Base-by-base conservation (phyloP, 2,888 invertebrate genomes). In the Meandrusa payeni region DNA sequence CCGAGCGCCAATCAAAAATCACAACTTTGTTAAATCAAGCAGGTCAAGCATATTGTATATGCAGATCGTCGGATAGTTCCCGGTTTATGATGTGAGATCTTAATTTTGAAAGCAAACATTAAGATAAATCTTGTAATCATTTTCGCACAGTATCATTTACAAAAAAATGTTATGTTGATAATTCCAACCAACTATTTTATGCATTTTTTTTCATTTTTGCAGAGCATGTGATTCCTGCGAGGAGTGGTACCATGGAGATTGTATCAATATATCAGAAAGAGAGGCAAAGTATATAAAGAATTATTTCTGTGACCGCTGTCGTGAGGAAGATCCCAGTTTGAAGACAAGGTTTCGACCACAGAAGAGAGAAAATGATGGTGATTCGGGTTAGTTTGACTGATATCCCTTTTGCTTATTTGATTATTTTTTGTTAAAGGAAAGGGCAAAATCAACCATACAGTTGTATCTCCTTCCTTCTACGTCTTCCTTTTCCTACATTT, bases 201-300 rank as follows among this genome's bases (percentile, higher is more conserved):
- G n/a, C n/a, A n/a, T n/a, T n/a, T n/a, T n/a, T n/a, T n/a, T n/a
- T n/a, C n/a, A n/a, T n/a, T n/a, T 64, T 82, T 69, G 2, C 64
- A 96, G 96, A 74, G 97, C 96, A 22, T 99, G 99, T 80, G 99
- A 99, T 76, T 92, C 95, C 6, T 99, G 99, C 71, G 97, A 98
- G 74, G 98, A 98, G 78, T 99, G 99, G 98, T 99, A 97, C 69
- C 99, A 99, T 67, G 98, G 98, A 1, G 97, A 98, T 68, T 99
- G 98, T 73, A 97, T 99, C 52, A 95, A 95, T 57, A 96, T 98
- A 53, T 97, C 97, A 0, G 96, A 97, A 71, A 92, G 94, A 56
- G 97, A 97, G 69, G 95, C 98, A 0, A 97, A 96, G 64, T 92
- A 93, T 54, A 98, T 99, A 42, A 95, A 96, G 64, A 95, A 95